Evolutionary conservation across 2,888 invertebrate species (phyloP), one percentile per base, ranked within the genome.

Genomic region (Carabus problematicus): DNA sequence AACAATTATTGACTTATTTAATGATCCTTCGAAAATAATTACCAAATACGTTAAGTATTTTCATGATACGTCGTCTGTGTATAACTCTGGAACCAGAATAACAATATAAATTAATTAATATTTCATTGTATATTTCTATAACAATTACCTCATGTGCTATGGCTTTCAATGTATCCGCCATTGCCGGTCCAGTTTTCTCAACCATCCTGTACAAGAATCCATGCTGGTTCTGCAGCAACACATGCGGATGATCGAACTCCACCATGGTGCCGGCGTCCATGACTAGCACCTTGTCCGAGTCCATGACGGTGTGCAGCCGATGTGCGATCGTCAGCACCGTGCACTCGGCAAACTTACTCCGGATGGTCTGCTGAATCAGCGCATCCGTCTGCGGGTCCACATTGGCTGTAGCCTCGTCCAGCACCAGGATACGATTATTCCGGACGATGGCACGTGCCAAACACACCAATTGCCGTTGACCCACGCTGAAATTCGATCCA

Each of bases 311-410:
- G 76, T 94, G 88, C 6, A 95, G 84, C 54, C 94, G 85, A 81
- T 94, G 94, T 39, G 94, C 94, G 58, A 94, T 92, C 0, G 93
- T 93, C 41, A 94, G 84, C 43, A 94, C 93, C 0, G 93, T 93
- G 78, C 92, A 93, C n/a, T 87, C 84, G 0, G 84, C 84, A 77
- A 93, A 94, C 78, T 91, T 91, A 59, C 83, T 84, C 71, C 92
- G 83, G 70, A 94, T 93, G 0, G 92, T 91, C 19, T 83, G 84
- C 77, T 94, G 93, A 72, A 94, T 93, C 11, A 93, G 79, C 1
- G 85, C 86, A 76, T 93, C 93, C 39, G 93, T 93, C 70, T 88
- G 87, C 0, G 89, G 89, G 81, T 93, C 93, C 0, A 93, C 91
- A 77, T 92, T 92, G 52, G 93, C 92, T 0, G 93, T 93, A 59